phyloP scores from a whole-genome alignment of 2,888 invertebrate genomes.

The Apeira syringaria region DNA sequence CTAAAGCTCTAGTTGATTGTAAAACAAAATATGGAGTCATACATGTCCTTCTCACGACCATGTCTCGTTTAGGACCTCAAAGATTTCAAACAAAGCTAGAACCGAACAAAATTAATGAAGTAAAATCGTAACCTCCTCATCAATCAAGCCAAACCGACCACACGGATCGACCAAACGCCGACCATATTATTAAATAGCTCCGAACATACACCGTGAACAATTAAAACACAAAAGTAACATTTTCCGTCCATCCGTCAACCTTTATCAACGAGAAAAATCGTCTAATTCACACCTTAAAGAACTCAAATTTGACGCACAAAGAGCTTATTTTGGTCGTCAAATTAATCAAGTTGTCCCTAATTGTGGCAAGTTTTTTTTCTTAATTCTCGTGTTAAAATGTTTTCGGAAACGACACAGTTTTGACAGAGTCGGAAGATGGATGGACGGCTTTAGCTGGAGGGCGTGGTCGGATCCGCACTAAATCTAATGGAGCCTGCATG shows the following conservation, averaged over 20 bases:
- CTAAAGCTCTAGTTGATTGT: no score
- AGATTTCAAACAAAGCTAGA: conserved; percentile 33
- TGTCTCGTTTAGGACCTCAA: conserved; percentile 4
- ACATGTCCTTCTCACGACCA: background rate
- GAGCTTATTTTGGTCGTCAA: conserved; percentile 46
- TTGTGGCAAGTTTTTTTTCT: conserved; percentile 17
- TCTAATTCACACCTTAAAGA: conserved; percentile 76
- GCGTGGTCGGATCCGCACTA: conserved; percentile 38
- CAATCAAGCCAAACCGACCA: conserved; percentile 57
- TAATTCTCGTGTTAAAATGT: conserved; percentile 52
- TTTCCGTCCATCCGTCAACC: conserved; percentile 72
- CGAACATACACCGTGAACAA: conserved; percentile 75
- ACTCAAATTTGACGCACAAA: conserved; percentile 59
- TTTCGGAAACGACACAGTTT: conserved; percentile 75
- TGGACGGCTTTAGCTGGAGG: conserved; percentile 64
- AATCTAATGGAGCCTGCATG: conserved; percentile 43
- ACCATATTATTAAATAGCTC: conserved; percentile 75
- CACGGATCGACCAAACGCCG: conserved; percentile 26
- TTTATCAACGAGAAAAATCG: conserved; percentile 79
- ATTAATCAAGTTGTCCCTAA: conserved; percentile 29
- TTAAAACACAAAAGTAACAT: conserved; percentile 66
- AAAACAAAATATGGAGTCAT: background rate
- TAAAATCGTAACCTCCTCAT: conserved; percentile 51
- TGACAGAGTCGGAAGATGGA: conserved; percentile 77
- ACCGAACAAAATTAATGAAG: conserved; percentile 38